These are phyloP conservation scores for Lethenteron reissneri DNA, from an alignment of 2,113 vertebrate species.

Conservation along the genomic window DNA sequence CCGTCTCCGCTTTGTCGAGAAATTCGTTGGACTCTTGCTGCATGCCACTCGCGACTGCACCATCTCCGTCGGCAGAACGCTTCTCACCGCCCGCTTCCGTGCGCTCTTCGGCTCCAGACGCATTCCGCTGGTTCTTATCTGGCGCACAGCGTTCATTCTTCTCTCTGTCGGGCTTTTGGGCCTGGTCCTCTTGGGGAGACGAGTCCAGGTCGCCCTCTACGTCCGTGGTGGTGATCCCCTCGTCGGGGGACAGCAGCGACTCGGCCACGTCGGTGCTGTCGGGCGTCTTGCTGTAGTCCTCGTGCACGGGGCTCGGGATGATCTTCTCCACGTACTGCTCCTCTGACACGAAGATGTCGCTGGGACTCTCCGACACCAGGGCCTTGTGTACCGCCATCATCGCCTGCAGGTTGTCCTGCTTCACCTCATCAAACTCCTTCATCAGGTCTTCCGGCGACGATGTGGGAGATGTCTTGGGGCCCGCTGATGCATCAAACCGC, in stretches of 20 bases:
- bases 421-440: constrained; percentile 17
- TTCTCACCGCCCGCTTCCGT: not conserved
- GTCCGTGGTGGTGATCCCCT: constrained; percentile 16
- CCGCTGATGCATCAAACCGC: not conserved
- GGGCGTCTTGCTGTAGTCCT: not conserved
- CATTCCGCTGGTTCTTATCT: not conserved
- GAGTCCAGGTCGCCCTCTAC: constrained; percentile 13
- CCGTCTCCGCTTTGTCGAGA: not conserved
- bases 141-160: not conserved
- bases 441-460: constrained; percentile 23
- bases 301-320: not conserved
- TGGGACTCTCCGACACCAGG: not conserved
- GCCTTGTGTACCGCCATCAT: not conserved
- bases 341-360: not conserved
- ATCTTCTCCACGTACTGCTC: not conserved
- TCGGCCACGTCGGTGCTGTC: constrained; percentile 11
- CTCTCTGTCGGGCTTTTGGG: not conserved
- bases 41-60: not conserved
- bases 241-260: not conserved
- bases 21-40: not conserved
- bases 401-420: not conserved
- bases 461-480: constrained; percentile 7
- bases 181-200: not conserved
- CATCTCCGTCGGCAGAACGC: not conserved
- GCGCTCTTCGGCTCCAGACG: not conserved